Percentiles rank a stretch among this genome's conserved stretches.
phyloP scores from a whole-genome alignment of 2,888 invertebrate genomes.

The Meganola albula region DNA sequence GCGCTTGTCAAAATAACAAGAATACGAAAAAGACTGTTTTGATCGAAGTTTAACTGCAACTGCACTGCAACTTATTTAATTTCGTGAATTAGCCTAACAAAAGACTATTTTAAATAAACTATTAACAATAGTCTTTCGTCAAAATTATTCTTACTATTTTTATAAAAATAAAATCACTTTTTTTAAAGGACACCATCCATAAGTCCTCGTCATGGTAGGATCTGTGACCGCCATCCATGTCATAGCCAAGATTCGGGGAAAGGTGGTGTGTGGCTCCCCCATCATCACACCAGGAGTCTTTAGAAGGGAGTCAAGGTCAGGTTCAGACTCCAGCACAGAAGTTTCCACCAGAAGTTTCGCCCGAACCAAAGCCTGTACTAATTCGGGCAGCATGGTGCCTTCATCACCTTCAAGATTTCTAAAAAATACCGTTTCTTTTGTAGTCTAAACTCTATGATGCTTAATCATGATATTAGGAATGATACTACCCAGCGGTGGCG shows the following conservation, averaged over 20 bases:
- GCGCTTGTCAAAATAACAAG: too few species aligned
- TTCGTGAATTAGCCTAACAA: too few species aligned
- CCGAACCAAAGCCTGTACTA: conserved; percentile 45
- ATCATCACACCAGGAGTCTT: conserved; percentile 55
- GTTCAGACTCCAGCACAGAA: conserved; percentile 51
- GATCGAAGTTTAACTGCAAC: too few species aligned
- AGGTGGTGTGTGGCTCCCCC: conserved; percentile 58
- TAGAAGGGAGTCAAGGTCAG: conserved; percentile 52
- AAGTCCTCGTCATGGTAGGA: conserved; percentile 41
- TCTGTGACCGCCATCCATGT: conserved; percentile 57
- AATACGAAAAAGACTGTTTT: too few species aligned
- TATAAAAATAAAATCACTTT: conserved; percentile 34
- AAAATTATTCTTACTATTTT: too few species aligned
- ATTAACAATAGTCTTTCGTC: too few species aligned
- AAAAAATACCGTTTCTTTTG: too few species aligned
- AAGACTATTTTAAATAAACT: too few species aligned
- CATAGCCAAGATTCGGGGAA: conserved; percentile 54
- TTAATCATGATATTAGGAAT: too few species aligned
- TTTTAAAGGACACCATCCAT: conserved; percentile 57
- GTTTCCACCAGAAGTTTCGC: conserved; percentile 54
- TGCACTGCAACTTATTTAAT: too few species aligned
- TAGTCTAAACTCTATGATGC: too few species aligned
- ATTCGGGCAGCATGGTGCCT: conserved; percentile 39
- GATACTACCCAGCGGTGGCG: too few species aligned
- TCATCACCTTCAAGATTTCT: conserved; percentile 64